Conservation (phyloP, 2,797 vertebrate species). For the Myripristis jacobus region DNA sequence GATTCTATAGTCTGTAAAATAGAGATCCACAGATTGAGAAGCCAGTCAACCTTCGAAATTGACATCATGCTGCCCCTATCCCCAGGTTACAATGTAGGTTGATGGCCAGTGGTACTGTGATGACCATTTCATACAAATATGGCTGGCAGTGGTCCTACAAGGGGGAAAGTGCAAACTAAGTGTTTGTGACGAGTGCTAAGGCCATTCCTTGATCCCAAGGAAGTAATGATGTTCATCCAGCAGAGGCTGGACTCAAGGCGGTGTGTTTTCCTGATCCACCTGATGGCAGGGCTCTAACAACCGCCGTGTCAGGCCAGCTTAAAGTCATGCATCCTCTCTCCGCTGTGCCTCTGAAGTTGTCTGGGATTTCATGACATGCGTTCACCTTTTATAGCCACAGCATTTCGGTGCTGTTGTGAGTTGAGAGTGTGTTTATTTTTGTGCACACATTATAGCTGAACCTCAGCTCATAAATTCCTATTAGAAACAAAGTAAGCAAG, state of each 20-base stretch:
- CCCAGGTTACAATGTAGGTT: constrained; percentile 47
- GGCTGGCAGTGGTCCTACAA: constrained; percentile 57
- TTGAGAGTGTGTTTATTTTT: not conserved
- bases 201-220: constrained; percentile 74
- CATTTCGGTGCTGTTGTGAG: not conserved
- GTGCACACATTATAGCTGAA: too few species aligned
- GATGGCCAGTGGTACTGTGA: constrained; percentile 40
- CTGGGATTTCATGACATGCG: not conserved
- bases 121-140: constrained; percentile 62
- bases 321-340: not conserved
- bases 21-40: constrained; percentile 48
- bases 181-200: constrained; percentile 73
- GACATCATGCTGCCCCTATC: constrained; percentile 62
- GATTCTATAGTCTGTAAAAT: constrained; percentile 27
- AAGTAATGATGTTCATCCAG: constrained; percentile 71
- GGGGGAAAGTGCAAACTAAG: constrained; percentile 56
- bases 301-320: constrained; percentile 61
- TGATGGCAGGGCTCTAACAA: constrained; percentile 73
- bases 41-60: constrained; percentile 57
- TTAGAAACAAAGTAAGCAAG: too few species aligned
- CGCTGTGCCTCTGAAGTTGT: not conserved
- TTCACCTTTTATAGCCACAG: constrained; percentile 4
- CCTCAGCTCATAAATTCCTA: not conserved
- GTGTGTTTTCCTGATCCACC: constrained; percentile 55
- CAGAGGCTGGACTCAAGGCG: constrained; percentile 56